Base-by-base conservation (phyloP, 2,888 invertebrate genomes). In the Blera fallax region DNA sequence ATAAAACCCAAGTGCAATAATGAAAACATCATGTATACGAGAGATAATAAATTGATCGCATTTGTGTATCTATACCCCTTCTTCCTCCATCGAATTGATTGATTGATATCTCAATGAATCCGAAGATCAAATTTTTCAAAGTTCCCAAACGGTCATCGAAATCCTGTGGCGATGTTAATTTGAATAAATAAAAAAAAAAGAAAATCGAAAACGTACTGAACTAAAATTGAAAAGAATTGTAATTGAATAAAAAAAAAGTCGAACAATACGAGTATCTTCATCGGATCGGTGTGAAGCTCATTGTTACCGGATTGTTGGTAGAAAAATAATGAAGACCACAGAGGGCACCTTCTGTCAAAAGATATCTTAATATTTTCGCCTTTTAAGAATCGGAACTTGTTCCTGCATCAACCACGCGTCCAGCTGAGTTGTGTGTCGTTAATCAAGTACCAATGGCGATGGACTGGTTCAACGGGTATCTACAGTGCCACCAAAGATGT, bases 141-240 rank as follows among this genome's bases (percentile, higher is more conserved):
- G 8, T 32, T 56, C 24, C 24, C 43, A 43, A 34, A 54, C 54
- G 54, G 65, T 62, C 60, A 48, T 27, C 50, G 18, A 62, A 62
- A 62, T 56, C 74, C 64, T 74, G 74, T 56, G 72, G 72, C 60
- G 72, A 72, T 72, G 72, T 72, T 72, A 72, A 72, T 72, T 72
- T 72, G 72, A 72, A 72, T 72, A 60, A 72, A 72, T 34, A 72
- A 72, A 60, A 60, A 50, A 60, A 60, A 70, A 52, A 18, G n/a
- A 18, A 27, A n/a, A 6, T 2, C 6, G 5, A 40, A 58, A 45
- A 24, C 14, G 8, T 24, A 21, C 24, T n/a, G 10, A 70, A 45
- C 16, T 6, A 43, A 72, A 72, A 72, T 45, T 72, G 70, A 72
- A 56, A 48, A 60, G 58, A 70, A 34, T 70, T 24, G 56, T 56